These are phyloP conservation scores for Onychomys torridus DNA, from an alignment of 2,797 vertebrate species.

Conservation along the genomic window DNA sequence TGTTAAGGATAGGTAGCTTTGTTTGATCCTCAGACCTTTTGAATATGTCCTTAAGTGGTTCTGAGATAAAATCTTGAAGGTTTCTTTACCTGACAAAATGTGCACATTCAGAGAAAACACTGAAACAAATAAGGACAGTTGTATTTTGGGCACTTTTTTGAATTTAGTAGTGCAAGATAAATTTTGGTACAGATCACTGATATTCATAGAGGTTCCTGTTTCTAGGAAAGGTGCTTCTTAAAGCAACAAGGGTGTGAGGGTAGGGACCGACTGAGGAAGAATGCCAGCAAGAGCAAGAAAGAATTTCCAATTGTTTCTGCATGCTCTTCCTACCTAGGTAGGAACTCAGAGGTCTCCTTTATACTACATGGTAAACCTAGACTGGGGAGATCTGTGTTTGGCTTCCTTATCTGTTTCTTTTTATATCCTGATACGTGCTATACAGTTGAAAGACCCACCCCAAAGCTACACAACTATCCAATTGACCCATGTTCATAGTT, in stretches of 20 bases:
- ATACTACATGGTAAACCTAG: neutral
- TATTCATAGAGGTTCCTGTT: slow-evolving; percentile 28
- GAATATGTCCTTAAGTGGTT: slow-evolving; percentile 73
- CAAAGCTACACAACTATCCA: neutral
- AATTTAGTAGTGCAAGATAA: slow-evolving; percentile 60
- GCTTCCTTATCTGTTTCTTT: neutral
- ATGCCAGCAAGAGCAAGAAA: neutral
- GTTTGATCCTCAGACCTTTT: slow-evolving; percentile 72
- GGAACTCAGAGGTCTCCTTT: neutral
- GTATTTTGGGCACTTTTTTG: slow-evolving; percentile 39
- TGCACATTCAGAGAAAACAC: slow-evolving; percentile 68
- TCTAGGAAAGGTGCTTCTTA: slow-evolving; percentile 24
- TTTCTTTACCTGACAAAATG: slow-evolving; percentile 69
- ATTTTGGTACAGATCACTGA: slow-evolving; percentile 17
- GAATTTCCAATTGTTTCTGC: neutral
- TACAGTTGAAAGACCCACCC: neutral
- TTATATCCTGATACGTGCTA: neutral
- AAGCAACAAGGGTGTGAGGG: neutral
- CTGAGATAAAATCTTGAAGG: slow-evolving; percentile 76
- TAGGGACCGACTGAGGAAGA: neutral
- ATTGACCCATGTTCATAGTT: neutral
- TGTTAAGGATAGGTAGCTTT: slow-evolving; percentile 77
- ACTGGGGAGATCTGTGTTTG: neutral
- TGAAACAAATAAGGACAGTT: slow-evolving; percentile 64
- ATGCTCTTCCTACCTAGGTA: neutral